Percentiles rank a stretch among this genome's conserved stretches.
phyloP scores from a whole-genome alignment of 2,888 invertebrate species.

The Gortyna flavago region DNA sequence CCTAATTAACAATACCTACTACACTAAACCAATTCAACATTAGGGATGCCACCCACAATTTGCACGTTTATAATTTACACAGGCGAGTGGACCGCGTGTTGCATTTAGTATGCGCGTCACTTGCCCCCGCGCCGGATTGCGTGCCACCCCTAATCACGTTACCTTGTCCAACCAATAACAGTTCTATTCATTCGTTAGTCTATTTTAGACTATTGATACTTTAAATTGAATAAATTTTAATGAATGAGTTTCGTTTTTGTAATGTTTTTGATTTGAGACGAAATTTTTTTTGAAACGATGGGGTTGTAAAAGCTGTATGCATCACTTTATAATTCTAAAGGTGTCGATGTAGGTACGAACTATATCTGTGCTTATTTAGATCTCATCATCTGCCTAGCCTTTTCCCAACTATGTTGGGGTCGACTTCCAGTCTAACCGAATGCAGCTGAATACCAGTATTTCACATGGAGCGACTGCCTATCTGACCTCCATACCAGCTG shows the following conservation, averaged over 20 bases:
- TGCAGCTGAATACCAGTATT: no score
- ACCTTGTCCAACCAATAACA: conserved; percentile 77
- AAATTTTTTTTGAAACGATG: not conserved
- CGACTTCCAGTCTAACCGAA: no score
- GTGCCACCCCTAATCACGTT: conserved; percentile 77
- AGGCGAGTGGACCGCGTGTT: conserved; percentile 43
- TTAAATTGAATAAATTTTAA: conserved; percentile 24
- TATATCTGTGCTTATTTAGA: not conserved
- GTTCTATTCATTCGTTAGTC: conserved; percentile 79
- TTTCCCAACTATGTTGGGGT: no score
- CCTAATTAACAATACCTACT: conserved; percentile 25
- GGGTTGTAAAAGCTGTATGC: no score
- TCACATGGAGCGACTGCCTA: no score
- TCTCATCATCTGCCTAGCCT: no score
- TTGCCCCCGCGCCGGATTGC: conserved; percentile 70
- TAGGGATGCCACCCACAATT: conserved; percentile 53
- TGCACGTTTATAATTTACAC: conserved; percentile 61
- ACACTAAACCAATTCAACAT: conserved; percentile 33
- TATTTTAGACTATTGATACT: conserved; percentile 41
- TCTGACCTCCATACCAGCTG: no score
- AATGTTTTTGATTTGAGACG: not conserved
- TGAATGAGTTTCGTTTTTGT: not conserved
- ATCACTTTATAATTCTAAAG: not conserved
- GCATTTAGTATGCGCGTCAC: conserved; percentile 76
- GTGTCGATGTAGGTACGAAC: not conserved